Conservation (phyloP, 2,113 vertebrate species). For the Jaculus jaculus region DNA sequence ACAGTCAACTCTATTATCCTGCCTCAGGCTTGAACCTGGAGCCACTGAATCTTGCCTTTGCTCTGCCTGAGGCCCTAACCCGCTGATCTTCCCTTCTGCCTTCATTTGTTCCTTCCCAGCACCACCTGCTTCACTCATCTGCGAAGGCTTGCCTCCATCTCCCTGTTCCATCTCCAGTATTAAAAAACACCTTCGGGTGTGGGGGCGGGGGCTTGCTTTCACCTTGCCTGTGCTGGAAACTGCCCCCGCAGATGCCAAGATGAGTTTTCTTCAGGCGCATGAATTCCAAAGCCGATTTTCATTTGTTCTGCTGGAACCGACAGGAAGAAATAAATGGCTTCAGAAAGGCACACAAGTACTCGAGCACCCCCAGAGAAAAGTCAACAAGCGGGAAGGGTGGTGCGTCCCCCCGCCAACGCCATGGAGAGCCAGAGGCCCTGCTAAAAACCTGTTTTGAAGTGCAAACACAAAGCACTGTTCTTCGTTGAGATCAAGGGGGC, state of each 20-base stretch:
- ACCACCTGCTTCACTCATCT: conserved; percentile 75
- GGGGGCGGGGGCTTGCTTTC: not conserved
- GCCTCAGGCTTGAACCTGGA: conserved; percentile 79
- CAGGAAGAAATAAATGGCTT: not conserved
- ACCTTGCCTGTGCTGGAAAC: conserved; percentile 4
- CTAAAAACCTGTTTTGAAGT: conserved; percentile 53
- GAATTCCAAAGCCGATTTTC: conserved; percentile 68
- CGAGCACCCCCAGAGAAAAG: conserved; percentile 59
- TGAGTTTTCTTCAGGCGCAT: conserved; percentile 20
- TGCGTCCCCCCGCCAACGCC: conserved; percentile 22
- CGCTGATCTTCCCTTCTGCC: conserved; percentile 75
- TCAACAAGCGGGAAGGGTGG: conserved; percentile 54
- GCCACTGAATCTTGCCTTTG: conserved; percentile 71
- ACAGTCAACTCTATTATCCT: conserved; percentile 69
- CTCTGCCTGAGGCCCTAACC: conserved; percentile 80
- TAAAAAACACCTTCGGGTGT: too few relatives aligned
- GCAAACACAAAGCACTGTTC: conserved; percentile 27
- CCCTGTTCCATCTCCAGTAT: conserved; percentile 18
- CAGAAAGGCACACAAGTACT: conserved; percentile 1
- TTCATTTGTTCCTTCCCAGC: conserved; percentile 76
- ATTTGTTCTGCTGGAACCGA: conserved; percentile 66
- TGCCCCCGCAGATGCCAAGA: conserved; percentile 40
- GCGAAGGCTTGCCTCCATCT: not conserved
- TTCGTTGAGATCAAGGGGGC: not conserved
- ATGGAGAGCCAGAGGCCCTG: conserved; percentile 46